Percentiles rank a stretch among this genome's conserved stretches.
Conservation (phyloP, 2,113 vertebrate genomes). For the Epinephelus cyanopodus region DNA sequence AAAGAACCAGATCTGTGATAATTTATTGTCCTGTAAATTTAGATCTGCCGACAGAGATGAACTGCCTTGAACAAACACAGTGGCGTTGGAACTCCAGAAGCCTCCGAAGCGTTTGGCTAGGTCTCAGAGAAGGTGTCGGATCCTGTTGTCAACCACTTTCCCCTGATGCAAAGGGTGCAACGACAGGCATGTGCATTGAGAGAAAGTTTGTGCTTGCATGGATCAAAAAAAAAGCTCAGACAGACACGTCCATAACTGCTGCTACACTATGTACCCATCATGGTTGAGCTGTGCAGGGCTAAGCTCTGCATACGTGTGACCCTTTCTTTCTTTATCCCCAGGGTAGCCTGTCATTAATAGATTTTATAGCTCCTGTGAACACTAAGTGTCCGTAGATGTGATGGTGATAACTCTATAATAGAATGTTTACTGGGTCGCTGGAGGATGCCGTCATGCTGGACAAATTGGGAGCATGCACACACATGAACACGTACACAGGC, state of each 20-base stretch:
- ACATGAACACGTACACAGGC: slow-evolving; percentile 20
- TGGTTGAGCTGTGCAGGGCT: slow-evolving; percentile 24
- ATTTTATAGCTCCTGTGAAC: slow-evolving; percentile 63
- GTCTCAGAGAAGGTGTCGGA: slow-evolving; percentile 58
- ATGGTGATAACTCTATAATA: slow-evolving; percentile 65
- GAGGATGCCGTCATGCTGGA: slow-evolving; percentile 56
- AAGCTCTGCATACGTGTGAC: slow-evolving; percentile 46
- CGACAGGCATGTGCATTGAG: slow-evolving; percentile 21
- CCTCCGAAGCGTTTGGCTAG: slow-evolving; percentile 54
- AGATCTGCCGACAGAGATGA: slow-evolving; percentile 76
- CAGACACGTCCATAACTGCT: slow-evolving; percentile 8
- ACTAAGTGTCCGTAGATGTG: slow-evolving; percentile 39
- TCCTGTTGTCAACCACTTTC: slow-evolving; percentile 49
- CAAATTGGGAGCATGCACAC: slow-evolving; percentile 33
- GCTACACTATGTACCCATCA: slow-evolving; percentile 50
- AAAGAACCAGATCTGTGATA: slow-evolving; percentile 66
- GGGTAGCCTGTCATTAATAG: slow-evolving; percentile 62
- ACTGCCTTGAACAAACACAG: slow-evolving; percentile 68
- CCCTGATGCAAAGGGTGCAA: slow-evolving; percentile 18
- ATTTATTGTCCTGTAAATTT: slow-evolving; percentile 84
- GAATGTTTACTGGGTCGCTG: slow-evolving; percentile 42
- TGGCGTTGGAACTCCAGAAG: slow-evolving; percentile 58
- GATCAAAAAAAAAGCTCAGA: slow-evolving; percentile 14
- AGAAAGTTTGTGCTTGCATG: slow-evolving; percentile 15
- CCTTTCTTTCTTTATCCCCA: slow-evolving; percentile 60